These are phyloP conservation scores for Oreotrochilus melanogaster DNA, from an alignment of 2,113 vertebrate genomes.

Conservation along the genomic window DNA sequence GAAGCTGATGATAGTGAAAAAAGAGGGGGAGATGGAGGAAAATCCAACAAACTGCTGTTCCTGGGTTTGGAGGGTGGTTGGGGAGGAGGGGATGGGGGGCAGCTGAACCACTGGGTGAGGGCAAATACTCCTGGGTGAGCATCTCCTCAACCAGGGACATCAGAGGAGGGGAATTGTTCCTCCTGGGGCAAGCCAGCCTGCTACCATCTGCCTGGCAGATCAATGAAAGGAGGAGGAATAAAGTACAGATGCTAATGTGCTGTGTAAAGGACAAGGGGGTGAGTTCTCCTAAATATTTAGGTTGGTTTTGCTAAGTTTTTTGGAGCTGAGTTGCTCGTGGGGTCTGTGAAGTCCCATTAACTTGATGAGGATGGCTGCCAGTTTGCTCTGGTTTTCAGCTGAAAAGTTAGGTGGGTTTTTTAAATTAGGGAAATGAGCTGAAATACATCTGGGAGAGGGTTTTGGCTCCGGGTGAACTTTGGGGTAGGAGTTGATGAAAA, in stretches of 20 bases:
- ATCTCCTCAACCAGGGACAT: slow-evolving; percentile 32
- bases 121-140: neutral
- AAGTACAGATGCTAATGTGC: neutral
- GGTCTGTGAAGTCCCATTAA: neutral
- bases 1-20: neutral
- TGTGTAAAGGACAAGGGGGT: neutral
- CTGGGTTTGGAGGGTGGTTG: rapidly evolving
- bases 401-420: neutral
- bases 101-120: neutral
- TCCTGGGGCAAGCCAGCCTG: neutral
- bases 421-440: neutral
- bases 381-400: neutral
- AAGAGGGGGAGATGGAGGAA: neutral
- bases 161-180: neutral
- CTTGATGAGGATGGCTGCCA: neutral
- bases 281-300: neutral
- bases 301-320: neutral
- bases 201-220: slow-evolving; percentile 64
- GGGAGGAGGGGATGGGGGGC: neutral
- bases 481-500: neutral
- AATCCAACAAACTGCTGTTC: neutral
- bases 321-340: neutral
- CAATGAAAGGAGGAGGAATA: neutral
- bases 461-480: neutral
- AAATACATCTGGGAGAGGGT: neutral